phyloP scores from a whole-genome alignment of 2,888 invertebrate genomes.

The Embidobia sp. region DNA sequence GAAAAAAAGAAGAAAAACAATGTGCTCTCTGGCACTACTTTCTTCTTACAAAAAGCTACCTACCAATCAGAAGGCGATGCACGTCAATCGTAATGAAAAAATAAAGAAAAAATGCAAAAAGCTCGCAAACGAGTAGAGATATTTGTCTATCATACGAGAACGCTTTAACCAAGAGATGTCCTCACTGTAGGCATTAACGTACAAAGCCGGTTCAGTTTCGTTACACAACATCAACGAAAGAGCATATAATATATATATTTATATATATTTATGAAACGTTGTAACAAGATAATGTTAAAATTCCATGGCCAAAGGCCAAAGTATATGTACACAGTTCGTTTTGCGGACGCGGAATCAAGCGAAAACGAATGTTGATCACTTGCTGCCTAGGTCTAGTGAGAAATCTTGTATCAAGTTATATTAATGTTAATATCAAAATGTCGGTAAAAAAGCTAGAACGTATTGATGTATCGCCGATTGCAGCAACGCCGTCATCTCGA shows the following conservation, averaged over 20 bases:
- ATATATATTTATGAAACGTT: constrained; percentile 28
- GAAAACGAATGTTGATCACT: neutral
- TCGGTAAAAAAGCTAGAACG: constrained; percentile 69
- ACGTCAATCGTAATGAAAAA: too few relatives aligned
- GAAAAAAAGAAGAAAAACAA: too few relatives aligned
- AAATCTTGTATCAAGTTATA: constrained; percentile 11
- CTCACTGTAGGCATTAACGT: too few relatives aligned
- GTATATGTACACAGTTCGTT: too few relatives aligned
- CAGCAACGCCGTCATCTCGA: constrained; percentile 79
- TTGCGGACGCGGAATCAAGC: neutral
- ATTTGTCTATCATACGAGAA: too few relatives aligned
- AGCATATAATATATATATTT: constrained; percentile 35
- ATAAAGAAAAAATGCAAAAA: too few relatives aligned
- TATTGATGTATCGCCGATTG: constrained; percentile 74
- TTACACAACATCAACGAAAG: constrained; percentile 7
- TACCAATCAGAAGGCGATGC: too few relatives aligned
- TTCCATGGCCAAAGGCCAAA: too few relatives aligned
- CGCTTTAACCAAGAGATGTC: too few relatives aligned
- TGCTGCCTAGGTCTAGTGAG: constrained; percentile 12
- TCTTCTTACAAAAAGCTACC: neutral
- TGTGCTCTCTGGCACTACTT: too few relatives aligned
- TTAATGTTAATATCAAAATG: constrained; percentile 43
- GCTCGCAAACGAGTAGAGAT: too few relatives aligned
- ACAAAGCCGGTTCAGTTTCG: neutral
- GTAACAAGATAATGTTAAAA: constrained; percentile 31